phyloP scores from a whole-genome alignment of 2,797 vertebrate species.

The Pseudochirops cupreus region DNA sequence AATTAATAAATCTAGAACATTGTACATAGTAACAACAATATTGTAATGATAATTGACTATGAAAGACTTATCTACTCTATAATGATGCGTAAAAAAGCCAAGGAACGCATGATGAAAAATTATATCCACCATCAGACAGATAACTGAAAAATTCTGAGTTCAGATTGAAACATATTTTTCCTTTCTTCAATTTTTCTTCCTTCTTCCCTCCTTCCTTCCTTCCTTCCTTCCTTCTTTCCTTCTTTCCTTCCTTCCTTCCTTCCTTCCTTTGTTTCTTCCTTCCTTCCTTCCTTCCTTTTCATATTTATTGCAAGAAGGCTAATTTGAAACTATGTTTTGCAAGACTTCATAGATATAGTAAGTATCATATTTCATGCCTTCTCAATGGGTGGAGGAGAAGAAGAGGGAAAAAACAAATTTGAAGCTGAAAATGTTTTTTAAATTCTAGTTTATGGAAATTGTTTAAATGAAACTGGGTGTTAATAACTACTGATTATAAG shows the following conservation, averaged over 20 bases:
- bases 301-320: not conserved
- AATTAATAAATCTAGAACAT: not conserved
- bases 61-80: not conserved
- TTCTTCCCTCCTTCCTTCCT: not conserved
- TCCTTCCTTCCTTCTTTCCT: not conserved
- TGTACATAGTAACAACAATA: not conserved
- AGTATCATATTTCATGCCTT: not conserved
- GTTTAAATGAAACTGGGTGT: not conserved
- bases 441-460: not conserved
- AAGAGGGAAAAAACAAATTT: not conserved
- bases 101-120: not conserved
- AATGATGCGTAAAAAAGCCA: not conserved
- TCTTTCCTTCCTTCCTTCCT: too few species aligned
- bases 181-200: not conserved
- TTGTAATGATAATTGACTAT: not conserved
- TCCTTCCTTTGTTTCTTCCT: too few species aligned
- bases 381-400: not conserved
- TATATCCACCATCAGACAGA: not conserved
- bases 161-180: not conserved
- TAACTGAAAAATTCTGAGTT: not conserved
- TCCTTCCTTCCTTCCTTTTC: too few species aligned
- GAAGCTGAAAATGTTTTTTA: not conserved
- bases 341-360: not conserved
- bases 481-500: not conserved
- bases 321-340: not conserved